Evolutionary conservation across 2,797 vertebrate species (phyloP).

Genomic region (Tympanoctomys barrerae): DNA sequence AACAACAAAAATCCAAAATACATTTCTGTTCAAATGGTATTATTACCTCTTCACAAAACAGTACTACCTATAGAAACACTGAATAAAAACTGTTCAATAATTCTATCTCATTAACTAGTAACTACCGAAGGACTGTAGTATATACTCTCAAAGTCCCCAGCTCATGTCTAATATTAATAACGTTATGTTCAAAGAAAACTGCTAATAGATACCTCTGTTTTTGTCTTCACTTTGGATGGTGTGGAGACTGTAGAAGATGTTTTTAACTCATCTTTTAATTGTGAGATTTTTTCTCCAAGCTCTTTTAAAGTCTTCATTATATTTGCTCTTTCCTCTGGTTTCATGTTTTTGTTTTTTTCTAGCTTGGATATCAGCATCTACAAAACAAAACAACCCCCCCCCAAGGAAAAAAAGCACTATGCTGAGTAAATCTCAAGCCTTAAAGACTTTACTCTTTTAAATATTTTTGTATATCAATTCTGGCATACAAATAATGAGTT

Average conservation of each 20-base stretch:
- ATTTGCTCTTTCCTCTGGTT: conserved; percentile 96
- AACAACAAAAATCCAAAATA: neutral
- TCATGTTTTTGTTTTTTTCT: conserved; percentile 96
- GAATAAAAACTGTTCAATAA: neutral
- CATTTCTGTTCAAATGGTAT: neutral
- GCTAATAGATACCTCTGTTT: conserved; percentile 92
- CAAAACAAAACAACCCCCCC: conserved; percentile 51
- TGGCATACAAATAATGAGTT: conserved; percentile 48
- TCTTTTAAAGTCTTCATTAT: conserved; percentile 99
- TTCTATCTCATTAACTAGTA: neutral
- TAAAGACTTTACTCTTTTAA: neutral
- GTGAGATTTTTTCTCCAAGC: conserved; percentile 95
- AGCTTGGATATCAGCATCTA: conserved; percentile 97
- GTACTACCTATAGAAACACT: neutral
- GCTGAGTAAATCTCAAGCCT: conserved; percentile 33
- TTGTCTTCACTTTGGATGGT: conserved; percentile 93
- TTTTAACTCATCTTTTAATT: conserved; percentile 97
- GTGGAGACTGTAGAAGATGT: conserved; percentile 88
- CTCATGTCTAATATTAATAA: neutral
- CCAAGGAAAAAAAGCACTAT: conserved; percentile 13
- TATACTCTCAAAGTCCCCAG: conserved; percentile 18
- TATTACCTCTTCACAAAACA: conserved; percentile 40
- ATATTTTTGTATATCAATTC: conserved; percentile 23
- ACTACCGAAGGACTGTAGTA: neutral
- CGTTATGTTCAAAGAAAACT: conserved; percentile 1